Evolutionary conservation across 2,113 vertebrate genomes (phyloP).

Genomic region (Connochaetes taurinus): DNA sequence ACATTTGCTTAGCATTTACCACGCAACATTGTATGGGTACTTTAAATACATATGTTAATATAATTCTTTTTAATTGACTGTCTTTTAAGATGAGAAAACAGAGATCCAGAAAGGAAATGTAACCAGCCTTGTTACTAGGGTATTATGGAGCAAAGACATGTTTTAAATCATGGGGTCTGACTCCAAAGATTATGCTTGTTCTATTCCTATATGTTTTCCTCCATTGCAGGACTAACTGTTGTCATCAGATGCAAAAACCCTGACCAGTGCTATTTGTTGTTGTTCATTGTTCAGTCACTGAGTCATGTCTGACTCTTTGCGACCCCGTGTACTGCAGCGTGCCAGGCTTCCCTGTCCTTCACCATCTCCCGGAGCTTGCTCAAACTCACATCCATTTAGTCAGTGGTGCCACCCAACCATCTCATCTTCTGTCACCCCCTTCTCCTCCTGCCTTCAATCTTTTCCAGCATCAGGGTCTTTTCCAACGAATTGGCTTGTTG

Average conservation of each 20-base stretch:
- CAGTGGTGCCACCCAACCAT: neutral
- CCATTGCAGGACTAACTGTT: neutral
- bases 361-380: neutral
- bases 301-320: neutral
- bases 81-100: neutral
- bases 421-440: neutral
- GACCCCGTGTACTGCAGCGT: rapidly evolving
- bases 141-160: neutral
- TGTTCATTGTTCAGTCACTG: neutral
- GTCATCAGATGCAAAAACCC: neutral
- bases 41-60: neutral
- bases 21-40: neutral
- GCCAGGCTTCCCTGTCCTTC: neutral
- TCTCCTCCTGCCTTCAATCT: neutral
- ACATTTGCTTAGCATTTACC: neutral
- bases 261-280: neutral
- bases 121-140: neutral
- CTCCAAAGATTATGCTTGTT: neutral
- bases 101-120: neutral
- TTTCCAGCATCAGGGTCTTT: neutral
- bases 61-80: neutral
- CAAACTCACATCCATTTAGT: neutral
- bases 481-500: neutral
- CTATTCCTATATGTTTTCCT: neutral
- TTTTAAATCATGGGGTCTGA: neutral